These are phyloP conservation scores for Linyphia triangularis DNA, from an alignment of 2,888 invertebrate genomes.

Conservation along the genomic window DNA sequence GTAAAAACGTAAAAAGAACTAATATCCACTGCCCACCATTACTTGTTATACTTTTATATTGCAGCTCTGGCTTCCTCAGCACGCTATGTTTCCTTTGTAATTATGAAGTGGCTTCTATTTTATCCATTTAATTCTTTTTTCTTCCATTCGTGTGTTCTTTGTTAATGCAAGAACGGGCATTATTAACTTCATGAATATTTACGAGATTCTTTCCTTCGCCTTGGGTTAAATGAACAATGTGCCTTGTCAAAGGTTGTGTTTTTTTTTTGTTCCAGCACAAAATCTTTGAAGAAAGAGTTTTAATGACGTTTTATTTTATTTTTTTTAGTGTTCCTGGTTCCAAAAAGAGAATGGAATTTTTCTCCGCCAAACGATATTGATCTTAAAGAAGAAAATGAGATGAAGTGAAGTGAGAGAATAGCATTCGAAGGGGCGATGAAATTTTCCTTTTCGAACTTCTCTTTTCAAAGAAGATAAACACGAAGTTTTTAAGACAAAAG, in stretches of 20 bases:
- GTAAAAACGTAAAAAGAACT: background rate
- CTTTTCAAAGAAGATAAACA: constrained; percentile 21
- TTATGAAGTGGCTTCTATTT: constrained; percentile 56
- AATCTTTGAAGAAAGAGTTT: constrained; percentile 39
- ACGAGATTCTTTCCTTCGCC: constrained; percentile 33
- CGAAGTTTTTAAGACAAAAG: constrained; percentile 31
- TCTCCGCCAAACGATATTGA: constrained; percentile 52
- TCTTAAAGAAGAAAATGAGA: constrained; percentile 22
- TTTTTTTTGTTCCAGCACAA: constrained; percentile 34
- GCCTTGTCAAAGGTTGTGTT: constrained; percentile 59
- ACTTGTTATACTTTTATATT: constrained; percentile 39
- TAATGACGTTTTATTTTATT: constrained; percentile 52
- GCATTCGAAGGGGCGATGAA: constrained; percentile 46
- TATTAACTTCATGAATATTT: constrained; percentile 71
- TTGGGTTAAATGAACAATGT: constrained; percentile 57
- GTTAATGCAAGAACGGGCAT: constrained; percentile 49
- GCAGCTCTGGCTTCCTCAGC: constrained; percentile 9
- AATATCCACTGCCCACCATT: background rate
- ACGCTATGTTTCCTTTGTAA: constrained; percentile 50
- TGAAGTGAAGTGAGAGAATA: constrained; percentile 51
- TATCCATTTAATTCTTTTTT: constrained; percentile 58
- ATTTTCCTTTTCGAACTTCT: constrained; percentile 37
- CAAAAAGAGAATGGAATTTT: constrained; percentile 25
- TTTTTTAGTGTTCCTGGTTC: constrained; percentile 10
- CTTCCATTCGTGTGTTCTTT: constrained; percentile 32